Evolutionary conservation across 2,888 invertebrate species (phyloP).

Genomic region (Exephanes ischioxanthus): DNA sequence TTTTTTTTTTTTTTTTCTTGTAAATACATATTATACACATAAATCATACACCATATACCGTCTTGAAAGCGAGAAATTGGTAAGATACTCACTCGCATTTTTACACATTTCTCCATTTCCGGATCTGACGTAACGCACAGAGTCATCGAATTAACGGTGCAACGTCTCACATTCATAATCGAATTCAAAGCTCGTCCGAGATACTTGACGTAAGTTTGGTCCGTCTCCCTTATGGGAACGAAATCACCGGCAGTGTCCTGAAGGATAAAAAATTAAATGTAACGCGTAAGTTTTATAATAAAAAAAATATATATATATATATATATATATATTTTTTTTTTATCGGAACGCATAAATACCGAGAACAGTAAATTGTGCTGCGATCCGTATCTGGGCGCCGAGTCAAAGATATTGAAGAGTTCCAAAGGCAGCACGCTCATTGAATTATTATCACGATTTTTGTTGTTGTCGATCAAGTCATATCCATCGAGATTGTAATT

Average conservation of each 20-base stretch:
- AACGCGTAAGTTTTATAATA: neutral
- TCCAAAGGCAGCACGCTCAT: constrained; percentile 86
- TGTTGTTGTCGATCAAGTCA: constrained; percentile 47
- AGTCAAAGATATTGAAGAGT: constrained; percentile 91
- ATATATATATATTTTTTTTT: no score
- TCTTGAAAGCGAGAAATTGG: neutral
- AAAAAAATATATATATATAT: no score
- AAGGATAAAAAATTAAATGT: constrained; percentile 35
- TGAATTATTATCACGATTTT: constrained; percentile 67
- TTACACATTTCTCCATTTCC: constrained; percentile 96
- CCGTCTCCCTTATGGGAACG: constrained; percentile 88
- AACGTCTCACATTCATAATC: constrained; percentile 91
- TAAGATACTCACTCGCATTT: constrained; percentile 91
- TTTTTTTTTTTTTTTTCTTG: no score
- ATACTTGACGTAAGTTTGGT: constrained; percentile 92
- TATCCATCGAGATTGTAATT: constrained; percentile 65
- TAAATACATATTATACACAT: no score
- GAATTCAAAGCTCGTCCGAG: constrained; percentile 89
- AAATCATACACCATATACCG: neutral
- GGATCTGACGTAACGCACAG: constrained; percentile 96
- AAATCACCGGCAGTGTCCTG: constrained; percentile 92
- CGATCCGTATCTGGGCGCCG: constrained; percentile 88
- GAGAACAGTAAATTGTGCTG: constrained; percentile 92
- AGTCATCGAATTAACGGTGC: constrained; percentile 94
- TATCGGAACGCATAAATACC: constrained; percentile 85